A percentile compares a stretch with the other conserved stretches of the same genome.
These are phyloP conservation scores for Drosophila serrata DNA, from an alignment of 1,140 invertebrate species.

Conservation along the genomic window DNA sequence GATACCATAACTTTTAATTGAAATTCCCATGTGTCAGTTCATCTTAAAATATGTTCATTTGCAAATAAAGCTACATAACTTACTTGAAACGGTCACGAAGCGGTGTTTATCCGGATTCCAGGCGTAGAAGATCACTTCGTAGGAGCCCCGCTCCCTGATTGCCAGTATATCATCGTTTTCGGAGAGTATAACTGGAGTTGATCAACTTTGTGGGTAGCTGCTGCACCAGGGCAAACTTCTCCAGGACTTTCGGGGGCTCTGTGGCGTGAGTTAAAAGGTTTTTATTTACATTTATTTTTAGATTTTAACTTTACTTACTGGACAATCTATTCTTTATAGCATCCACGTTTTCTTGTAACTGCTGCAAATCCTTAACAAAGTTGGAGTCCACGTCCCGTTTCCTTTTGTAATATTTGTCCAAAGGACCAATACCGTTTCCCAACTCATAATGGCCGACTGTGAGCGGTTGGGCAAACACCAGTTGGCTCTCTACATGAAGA, in stretches of 20 bases:
- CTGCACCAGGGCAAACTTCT: conserved; percentile 54
- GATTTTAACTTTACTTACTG: conserved; percentile 24
- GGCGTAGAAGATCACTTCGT: conserved; percentile 14
- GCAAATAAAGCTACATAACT: conserved; percentile 72
- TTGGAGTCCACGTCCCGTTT: conserved; percentile 33
- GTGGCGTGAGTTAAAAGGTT: neutral
- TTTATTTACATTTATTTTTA: neutral
- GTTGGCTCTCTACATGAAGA: conserved; percentile 61
- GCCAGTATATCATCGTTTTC: conserved; percentile 30
- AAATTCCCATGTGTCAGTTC: conserved; percentile 48
- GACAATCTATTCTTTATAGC: conserved; percentile 51
- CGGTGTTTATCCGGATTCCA: conserved; percentile 36
- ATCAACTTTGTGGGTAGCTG: conserved; percentile 43
- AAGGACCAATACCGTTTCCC: conserved; percentile 8
- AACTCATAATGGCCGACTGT: conserved; percentile 60
- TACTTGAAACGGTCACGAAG: conserved; percentile 56
- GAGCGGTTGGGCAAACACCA: conserved; percentile 67
- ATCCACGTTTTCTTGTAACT: conserved; percentile 46
- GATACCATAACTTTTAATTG: conserved; percentile 25
- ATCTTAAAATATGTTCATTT: conserved; percentile 54
- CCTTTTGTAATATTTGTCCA: conserved; percentile 29
- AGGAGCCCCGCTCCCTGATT: conserved; percentile 12
- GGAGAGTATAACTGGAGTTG: conserved; percentile 5
- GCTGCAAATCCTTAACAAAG: conserved; percentile 31
- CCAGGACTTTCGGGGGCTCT: conserved; percentile 52